Base-by-base conservation (phyloP, 1,140 invertebrate genomes). In the Cotesia vestalis region DNA sequence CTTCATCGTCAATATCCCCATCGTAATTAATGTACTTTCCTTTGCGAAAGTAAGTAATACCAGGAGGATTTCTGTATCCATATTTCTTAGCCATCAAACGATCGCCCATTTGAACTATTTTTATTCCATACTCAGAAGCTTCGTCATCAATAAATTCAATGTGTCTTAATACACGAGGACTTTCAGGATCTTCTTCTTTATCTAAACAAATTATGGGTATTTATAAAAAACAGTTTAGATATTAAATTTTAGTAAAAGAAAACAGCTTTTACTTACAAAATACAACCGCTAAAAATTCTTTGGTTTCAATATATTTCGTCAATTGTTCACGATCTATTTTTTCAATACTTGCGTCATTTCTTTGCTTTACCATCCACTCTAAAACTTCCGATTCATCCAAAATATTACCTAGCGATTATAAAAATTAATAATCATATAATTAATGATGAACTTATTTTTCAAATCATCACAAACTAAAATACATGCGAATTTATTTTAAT, bases 81-180 rank as follows among this genome's bases (percentile, higher is more conserved):
- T 96, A 96, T 81, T 97, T 98, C 84, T 98, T 98, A 2, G 96
- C 95, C 94, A 98, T 97, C 14, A 97, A 80, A 20, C 92, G 89
- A 86, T 98, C 95, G 78, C 90, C 91, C 87, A 95, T 95, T 88
- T 97, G 95, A 0, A 96, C 94, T 69, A 98, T 92, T 87, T 95
- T 94, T 75, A 97, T 96, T 67, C 95, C 95, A 86, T 96, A 98
- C 83, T 97, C 94, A 1, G 91, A 87, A 12, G 95, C 95, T 87
- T 97, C 95, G 78, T 96, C 95, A 77, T 97, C 95, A 75, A 97
- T 97, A 59, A 96, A 85, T 85, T 97, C 95, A 51, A 97, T 90
- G 80, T 96, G 94, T 69, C 95, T 87, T 20, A 96, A 85, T 36
- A 96, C 90, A 84, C 91, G 89, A 4, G 93, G 92, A 82, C 91